phyloP scores from a whole-genome alignment of 2,888 invertebrate genomes.

The Drosophila mercatorum region DNA sequence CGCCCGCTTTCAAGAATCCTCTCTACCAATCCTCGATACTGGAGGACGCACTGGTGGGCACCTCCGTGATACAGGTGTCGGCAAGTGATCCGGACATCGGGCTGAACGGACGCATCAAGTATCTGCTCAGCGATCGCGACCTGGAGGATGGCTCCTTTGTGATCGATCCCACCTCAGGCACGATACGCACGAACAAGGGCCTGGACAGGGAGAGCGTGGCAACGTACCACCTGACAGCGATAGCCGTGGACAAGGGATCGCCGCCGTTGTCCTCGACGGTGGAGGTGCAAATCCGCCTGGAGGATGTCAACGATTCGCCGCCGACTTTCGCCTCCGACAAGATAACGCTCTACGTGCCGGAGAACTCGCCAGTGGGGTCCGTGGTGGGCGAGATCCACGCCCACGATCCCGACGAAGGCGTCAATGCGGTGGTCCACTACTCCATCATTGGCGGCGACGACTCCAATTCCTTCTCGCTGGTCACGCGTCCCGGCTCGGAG shows the following conservation, averaged over 20 bases:
- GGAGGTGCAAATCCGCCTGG: constrained; percentile 92
- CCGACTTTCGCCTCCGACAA: constrained; percentile 95
- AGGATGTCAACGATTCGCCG: constrained; percentile 95
- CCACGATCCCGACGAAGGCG: constrained; percentile 96
- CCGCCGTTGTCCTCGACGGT: constrained; percentile 90
- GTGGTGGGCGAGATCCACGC: constrained; percentile 96
- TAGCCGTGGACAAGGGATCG: constrained; percentile 95
- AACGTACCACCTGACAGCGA: constrained; percentile 92
- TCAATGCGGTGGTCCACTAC: constrained; percentile 96
- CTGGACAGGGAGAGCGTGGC: constrained; percentile 96
- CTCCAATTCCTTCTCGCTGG: constrained; percentile 92
- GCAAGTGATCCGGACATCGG: constrained; percentile 95
- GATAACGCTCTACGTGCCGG: constrained; percentile 94
- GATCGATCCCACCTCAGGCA: constrained; percentile 96
- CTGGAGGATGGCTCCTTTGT: constrained; percentile 95
- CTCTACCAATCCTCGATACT: constrained; percentile 92
- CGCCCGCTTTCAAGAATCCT: constrained; percentile 93
- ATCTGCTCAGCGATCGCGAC: constrained; percentile 90
- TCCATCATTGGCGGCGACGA: constrained; percentile 97
- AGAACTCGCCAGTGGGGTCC: constrained; percentile 98
- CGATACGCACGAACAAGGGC: constrained; percentile 94
- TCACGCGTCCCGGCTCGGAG: constrained; percentile 92
- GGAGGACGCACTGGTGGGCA: constrained; percentile 94
- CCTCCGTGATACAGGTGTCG: constrained; percentile 91
- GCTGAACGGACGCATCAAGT: constrained; percentile 93